Evolutionary conservation across 2,888 invertebrate genomes (phyloP).

Genomic region (Apodemia duryi): DNA sequence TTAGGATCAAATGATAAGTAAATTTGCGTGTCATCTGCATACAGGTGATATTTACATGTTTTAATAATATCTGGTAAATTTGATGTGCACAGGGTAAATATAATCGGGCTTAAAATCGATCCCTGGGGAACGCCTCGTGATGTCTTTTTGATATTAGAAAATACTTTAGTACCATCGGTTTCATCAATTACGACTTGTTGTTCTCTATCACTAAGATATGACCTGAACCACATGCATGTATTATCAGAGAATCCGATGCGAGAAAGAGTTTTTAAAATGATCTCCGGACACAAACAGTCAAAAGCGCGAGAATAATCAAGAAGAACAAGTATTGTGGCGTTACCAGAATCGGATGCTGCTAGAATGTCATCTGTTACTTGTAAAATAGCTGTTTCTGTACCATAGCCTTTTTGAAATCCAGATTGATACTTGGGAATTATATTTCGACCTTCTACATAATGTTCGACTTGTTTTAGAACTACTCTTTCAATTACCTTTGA

Average conservation of each 20-base stretch:
- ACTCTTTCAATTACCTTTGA: neutral
- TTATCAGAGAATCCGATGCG: conserved; percentile 22
- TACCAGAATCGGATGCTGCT: neutral
- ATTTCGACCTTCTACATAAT: neutral
- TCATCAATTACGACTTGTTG: conserved; percentile 21
- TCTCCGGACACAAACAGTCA: too few relatives aligned
- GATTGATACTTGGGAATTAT: neutral
- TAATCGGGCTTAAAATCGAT: conserved; percentile 14
- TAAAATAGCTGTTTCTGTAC: conserved; percentile 15
- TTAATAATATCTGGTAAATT: neutral
- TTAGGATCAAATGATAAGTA: neutral
- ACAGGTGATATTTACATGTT: conserved; percentile 12
- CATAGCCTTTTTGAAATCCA: too few relatives aligned
- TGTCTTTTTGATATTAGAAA: conserved; percentile 9
- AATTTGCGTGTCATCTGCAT: conserved; percentile 15
- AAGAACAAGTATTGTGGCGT: too few relatives aligned
- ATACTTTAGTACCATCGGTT: neutral
- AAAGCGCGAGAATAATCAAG: too few relatives aligned
- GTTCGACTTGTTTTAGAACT: neutral
- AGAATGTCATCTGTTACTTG: conserved; percentile 24
- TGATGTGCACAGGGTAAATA: conserved; percentile 13
- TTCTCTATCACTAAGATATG: conserved; percentile 20
- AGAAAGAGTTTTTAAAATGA: too few relatives aligned
- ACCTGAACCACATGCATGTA: conserved; percentile 22
- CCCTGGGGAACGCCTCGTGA: conserved; percentile 16